Evolutionary conservation across 2,113 vertebrate species (phyloP), one percentile per base, ranked within the genome.

Genomic region (Anguilla rostrata): DNA sequence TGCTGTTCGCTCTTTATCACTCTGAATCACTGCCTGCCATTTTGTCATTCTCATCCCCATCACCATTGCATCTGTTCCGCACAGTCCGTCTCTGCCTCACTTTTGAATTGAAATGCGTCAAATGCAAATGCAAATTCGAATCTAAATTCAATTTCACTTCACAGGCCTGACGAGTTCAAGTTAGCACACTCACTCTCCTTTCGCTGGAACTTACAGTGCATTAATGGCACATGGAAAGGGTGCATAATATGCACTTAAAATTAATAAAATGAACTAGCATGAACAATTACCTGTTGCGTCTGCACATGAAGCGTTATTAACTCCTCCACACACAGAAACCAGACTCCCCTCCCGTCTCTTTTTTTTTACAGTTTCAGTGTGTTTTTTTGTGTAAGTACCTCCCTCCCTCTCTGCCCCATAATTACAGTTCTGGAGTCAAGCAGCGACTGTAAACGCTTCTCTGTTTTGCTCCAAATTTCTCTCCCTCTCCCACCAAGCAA

Each of bases 341-440:
- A 26, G 71, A 12, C 18, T 29, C 81, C 60, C 29, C 20, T 20
- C 20, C 39, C 12, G 6, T 26, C 2, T 39, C 87, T 80, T 86
- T 34, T 34, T 34, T 34, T 87, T 89, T 86, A 89, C 90, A 87
- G 87, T 90, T 91, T 88, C 86, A 82, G 49, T 83, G 84, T 80
- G 86, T 89, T 85, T 66, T 79, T 89, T 86, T 90, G 84, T 84
- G 87, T 5, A 75, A 29, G 71, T 75, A 75, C 88, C 86, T 86
- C 85, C 56, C 22, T 90, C 89, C 88, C 86, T 87, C 92, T 92
- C 92, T 90, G 87, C 91, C 91, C 90, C 88, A 84, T 96, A 96
- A 96, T 96, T 96, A 96, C 93, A 95, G 94, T 93, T 90, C 93
- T 93, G 94, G 94, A 94, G 93, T 96, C 95, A 95, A 95, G 92